Percentiles rank a stretch among this genome's conserved stretches.
These are phyloP conservation scores for Drosophila elegans DNA, from an alignment of 1,140 invertebrate species.

Conservation along the genomic window DNA sequence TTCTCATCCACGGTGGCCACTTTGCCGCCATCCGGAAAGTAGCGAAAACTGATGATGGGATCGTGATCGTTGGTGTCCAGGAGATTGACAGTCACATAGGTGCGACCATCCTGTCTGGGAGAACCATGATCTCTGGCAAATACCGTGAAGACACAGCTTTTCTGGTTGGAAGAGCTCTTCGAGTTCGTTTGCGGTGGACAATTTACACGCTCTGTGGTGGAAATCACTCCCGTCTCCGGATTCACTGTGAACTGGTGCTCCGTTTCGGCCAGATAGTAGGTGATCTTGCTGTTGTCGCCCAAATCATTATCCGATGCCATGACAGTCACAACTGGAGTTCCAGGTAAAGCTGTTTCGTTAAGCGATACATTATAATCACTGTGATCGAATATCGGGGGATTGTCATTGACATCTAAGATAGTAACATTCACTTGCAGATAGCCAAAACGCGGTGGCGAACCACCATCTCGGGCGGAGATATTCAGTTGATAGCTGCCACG, in stretches of 20 bases:
- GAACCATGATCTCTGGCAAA: slow-evolving; percentile 96
- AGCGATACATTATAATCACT: slow-evolving; percentile 96
- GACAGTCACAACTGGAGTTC: slow-evolving; percentile 95
- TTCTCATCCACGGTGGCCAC: slow-evolving; percentile 97
- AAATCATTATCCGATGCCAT: slow-evolving; percentile 96
- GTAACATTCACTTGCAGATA: slow-evolving; percentile 95
- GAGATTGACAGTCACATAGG: slow-evolving; percentile 97
- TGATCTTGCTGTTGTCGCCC: slow-evolving; percentile 96
- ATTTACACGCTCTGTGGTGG: slow-evolving; percentile 91
- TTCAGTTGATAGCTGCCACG: slow-evolving; percentile 93
- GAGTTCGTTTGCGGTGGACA: slow-evolving; percentile 87
- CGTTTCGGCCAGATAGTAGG: slow-evolving; percentile 93
- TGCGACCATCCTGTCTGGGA: slow-evolving; percentile 94
- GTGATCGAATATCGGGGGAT: slow-evolving; percentile 96
- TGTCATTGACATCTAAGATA: slow-evolving; percentile 97
- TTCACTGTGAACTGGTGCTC: slow-evolving; percentile 95
- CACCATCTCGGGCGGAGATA: slow-evolving; percentile 95
- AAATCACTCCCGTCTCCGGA: slow-evolving; percentile 94
- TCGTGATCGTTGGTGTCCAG: slow-evolving; percentile 98
- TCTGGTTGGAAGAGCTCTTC: slow-evolving; percentile 87
- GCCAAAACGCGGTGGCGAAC: slow-evolving; percentile 91
- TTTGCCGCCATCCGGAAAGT: slow-evolving; percentile 90
- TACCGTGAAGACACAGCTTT: slow-evolving; percentile 96
- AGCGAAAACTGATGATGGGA: slow-evolving; percentile 95
- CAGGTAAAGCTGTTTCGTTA: slow-evolving; percentile 95